These are phyloP conservation scores for Reinhardtius hippoglossoides DNA, from an alignment of 2,113 vertebrate species.

Conservation along the genomic window DNA sequence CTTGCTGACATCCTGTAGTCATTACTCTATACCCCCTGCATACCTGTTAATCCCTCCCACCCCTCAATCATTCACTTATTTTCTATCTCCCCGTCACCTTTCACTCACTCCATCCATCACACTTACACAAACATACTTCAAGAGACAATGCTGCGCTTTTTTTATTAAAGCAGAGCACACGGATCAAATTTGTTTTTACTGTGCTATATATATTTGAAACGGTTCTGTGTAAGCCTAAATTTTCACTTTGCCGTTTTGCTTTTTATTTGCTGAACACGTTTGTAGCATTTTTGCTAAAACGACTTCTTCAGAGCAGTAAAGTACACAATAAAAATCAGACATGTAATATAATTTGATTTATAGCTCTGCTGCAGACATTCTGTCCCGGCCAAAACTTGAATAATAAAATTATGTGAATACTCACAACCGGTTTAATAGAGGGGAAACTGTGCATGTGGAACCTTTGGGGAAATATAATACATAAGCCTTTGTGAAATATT, in stretches of 20 bases:
- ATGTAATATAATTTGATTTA: constrained; percentile 74
- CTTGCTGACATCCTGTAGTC: constrained; percentile 50
- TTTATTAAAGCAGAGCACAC: constrained; percentile 36
- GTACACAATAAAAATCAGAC: constrained; percentile 58
- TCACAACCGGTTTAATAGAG: constrained; percentile 65
- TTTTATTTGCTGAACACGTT: constrained; percentile 39
- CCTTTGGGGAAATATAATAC: constrained; percentile 70
- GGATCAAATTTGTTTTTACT: constrained; percentile 28
- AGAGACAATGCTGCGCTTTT: constrained; percentile 31
- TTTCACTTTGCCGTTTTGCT: constrained; percentile 20
- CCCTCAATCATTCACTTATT: constrained; percentile 40
- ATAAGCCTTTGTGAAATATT: constrained; percentile 78
- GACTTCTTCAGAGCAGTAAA: constrained; percentile 55
- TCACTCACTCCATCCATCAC: constrained; percentile 46
- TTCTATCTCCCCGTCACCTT: constrained; percentile 38
- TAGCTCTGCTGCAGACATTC: constrained; percentile 47
- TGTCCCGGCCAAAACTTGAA: constrained; percentile 61
- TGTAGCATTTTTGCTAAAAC: constrained; percentile 41
- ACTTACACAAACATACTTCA: constrained; percentile 32
- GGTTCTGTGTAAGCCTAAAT: constrained; percentile 2
- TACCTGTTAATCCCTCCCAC: constrained; percentile 44
- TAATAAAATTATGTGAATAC: constrained; percentile 69
- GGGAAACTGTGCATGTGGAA: constrained; percentile 45
- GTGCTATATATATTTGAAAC: constrained; percentile 25
- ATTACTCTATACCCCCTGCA: constrained; percentile 60